Percentiles rank a stretch among this genome's conserved stretches.
Conservation (phyloP, 2,797 vertebrate species). For the Sardinella longiceps region DNA sequence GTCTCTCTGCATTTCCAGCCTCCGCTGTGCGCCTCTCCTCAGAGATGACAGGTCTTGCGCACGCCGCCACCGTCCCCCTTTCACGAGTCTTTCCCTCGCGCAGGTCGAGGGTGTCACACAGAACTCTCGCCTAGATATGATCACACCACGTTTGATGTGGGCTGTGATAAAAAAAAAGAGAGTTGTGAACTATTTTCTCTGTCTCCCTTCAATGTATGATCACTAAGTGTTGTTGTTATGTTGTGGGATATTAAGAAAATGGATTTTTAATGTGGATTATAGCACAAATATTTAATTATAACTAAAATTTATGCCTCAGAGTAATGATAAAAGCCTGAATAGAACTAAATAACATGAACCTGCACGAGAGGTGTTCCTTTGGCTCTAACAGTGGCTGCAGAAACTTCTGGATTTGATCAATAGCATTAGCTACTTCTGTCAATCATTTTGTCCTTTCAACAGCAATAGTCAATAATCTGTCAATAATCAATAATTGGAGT, state of each 20-base stretch:
- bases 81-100: background rate
- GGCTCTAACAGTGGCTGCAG: background rate
- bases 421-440: background rate
- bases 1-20: background rate
- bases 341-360: background rate
- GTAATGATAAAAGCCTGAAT: background rate
- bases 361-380: background rate
- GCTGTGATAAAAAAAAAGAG: background rate
- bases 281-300: background rate
- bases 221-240: background rate
- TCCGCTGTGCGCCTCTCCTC: background rate
- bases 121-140: background rate
- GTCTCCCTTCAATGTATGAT: background rate
- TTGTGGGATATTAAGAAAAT: background rate
- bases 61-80: background rate
- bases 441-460: background rate
- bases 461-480: background rate
- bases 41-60: background rate
- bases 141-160: background rate
- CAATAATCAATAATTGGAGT: background rate
- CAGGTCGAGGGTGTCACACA: background rate
- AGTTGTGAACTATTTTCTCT: background rate
- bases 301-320: background rate
- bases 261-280: background rate
- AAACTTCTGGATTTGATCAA: background rate